Percentiles rank a stretch among this genome's conserved stretches.
These are phyloP conservation scores for Pitangus sulphuratus DNA, from an alignment of 2,797 vertebrate species.

Conservation along the genomic window DNA sequence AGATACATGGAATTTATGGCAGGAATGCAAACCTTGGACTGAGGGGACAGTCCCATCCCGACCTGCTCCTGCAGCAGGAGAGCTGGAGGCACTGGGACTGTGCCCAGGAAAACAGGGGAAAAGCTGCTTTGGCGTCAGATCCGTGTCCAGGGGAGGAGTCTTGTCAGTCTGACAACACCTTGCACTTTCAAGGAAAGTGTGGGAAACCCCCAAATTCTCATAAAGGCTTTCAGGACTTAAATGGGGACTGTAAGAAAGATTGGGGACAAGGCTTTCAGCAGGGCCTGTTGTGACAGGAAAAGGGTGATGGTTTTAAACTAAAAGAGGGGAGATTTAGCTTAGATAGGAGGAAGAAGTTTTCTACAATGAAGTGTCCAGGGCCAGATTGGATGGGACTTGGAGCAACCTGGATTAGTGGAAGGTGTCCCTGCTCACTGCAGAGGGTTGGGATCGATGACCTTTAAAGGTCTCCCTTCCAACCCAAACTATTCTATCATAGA, in stretches of 20 bases:
- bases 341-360: not conserved
- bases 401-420: not conserved
- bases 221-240: not conserved
- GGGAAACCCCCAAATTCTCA: not conserved
- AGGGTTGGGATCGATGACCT: too few species aligned
- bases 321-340: not conserved
- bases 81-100: not conserved
- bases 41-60: not conserved
- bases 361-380: not conserved
- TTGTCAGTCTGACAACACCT: not conserved
- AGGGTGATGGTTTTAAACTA: not conserved
- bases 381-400: not conserved
- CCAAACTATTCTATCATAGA: not conserved
- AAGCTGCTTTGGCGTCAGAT: not conserved
- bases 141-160: not conserved
- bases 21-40: fast-evolving
- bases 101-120: not conserved
- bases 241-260: too few species aligned
- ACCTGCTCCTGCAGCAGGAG: not conserved
- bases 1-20: not conserved
- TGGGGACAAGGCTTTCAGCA: not conserved
- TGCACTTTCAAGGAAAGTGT: not conserved
- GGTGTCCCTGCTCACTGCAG: not conserved
- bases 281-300: too few species aligned
- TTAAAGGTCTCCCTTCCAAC: not conserved